Conservation (phyloP, 2,113 vertebrate genomes). For the Melanotaenia duboulayi region DNA sequence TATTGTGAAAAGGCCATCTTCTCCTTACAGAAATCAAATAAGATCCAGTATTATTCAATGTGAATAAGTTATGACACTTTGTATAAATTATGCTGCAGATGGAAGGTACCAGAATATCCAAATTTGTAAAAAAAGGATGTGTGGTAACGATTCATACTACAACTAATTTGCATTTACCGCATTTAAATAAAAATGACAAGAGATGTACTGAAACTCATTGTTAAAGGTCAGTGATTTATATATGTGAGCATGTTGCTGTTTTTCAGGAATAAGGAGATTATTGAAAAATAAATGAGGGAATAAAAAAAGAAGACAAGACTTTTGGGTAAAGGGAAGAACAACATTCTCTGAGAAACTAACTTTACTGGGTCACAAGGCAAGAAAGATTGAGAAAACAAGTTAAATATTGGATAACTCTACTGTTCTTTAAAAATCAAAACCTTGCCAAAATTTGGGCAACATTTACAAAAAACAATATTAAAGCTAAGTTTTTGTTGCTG, state of each 20-base stretch:
- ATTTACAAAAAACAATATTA: neutral
- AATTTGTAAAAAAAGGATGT: neutral
- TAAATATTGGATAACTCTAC: neutral
- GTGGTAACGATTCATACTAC: neutral
- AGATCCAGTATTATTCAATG: neutral
- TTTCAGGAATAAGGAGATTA: neutral
- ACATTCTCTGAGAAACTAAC: neutral
- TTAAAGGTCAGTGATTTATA: neutral
- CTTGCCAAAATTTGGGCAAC: neutral
- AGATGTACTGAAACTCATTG: neutral
- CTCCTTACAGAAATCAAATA: neutral
- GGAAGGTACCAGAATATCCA: neutral
- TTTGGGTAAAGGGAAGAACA: neutral
- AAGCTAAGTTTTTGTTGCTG: too few relatives aligned
- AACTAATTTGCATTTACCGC: neutral
- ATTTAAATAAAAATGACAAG: neutral
- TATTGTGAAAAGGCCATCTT: neutral
- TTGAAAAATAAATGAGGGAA: slow-evolving; percentile 2
- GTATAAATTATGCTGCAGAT: slow-evolving; percentile 1
- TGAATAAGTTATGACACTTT: slow-evolving; percentile 4
- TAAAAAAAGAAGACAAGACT: neutral
- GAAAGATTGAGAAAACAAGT: neutral
- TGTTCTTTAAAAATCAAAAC: neutral
- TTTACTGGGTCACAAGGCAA: neutral
- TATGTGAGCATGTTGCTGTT: neutral